These are phyloP conservation scores for Petrocephalus microphthalmus DNA, from an alignment of 2,113 vertebrate genomes.

Conservation along the genomic window DNA sequence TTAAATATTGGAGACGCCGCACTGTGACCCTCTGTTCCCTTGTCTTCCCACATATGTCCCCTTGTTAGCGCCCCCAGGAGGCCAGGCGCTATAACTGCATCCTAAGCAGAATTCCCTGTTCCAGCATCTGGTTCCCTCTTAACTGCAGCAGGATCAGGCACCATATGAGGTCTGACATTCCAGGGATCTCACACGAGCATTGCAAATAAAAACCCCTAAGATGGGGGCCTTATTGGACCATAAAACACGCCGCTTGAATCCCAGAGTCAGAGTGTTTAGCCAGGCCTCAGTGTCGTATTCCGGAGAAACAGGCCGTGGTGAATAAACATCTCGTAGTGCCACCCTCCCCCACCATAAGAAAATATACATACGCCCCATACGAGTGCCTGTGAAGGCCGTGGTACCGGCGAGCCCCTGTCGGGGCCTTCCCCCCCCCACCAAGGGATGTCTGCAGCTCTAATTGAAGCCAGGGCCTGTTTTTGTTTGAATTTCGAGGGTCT, in stretches of 20 bases:
- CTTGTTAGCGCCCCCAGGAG: background rate
- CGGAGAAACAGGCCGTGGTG: background rate
- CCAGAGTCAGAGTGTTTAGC: background rate
- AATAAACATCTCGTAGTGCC: background rate
- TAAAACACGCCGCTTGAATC: background rate
- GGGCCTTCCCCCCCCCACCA: background rate
- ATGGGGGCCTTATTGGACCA: background rate
- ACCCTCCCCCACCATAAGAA: background rate
- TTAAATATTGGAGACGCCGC: background rate
- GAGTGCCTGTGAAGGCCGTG: background rate
- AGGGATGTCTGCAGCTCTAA: background rate
- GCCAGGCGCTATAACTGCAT: background rate
- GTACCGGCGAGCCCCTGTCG: background rate
- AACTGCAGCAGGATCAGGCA: background rate
- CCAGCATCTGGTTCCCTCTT: background rate
- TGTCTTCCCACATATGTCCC: background rate
- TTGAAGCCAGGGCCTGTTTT: constrained; percentile 26
- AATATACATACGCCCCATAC: background rate
- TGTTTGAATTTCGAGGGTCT: constrained; percentile 17
- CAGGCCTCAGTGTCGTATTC: background rate
- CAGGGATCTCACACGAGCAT: background rate
- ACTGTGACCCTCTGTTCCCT: background rate
- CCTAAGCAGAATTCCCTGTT: background rate
- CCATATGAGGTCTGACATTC: background rate
- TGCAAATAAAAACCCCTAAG: background rate